Conservation (phyloP, 2,888 invertebrate genomes). For the Diploptera punctata region DNA sequence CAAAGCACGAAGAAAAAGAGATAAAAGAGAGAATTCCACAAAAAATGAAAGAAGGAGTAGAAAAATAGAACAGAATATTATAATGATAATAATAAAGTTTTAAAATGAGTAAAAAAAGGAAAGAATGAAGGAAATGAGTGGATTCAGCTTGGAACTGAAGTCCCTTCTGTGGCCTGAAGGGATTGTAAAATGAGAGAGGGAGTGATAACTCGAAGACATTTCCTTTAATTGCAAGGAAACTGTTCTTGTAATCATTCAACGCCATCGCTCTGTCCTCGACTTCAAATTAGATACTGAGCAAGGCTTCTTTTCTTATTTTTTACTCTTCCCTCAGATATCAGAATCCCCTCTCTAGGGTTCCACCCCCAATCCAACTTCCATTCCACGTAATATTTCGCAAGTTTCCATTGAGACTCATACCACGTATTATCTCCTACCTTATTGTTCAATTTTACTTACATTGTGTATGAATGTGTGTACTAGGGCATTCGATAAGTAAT, state of each 20-base stretch:
- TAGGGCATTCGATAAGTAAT: too few relatives aligned
- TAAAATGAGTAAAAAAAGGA: too few relatives aligned
- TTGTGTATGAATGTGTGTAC: too few relatives aligned
- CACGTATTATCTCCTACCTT: too few relatives aligned
- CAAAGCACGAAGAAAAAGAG: constrained; percentile 4
- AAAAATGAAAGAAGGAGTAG: background rate
- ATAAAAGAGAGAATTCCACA: too few relatives aligned
- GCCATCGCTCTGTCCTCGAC: constrained; percentile 3
- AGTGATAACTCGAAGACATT: constrained; percentile 30
- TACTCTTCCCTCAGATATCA: constrained; percentile 4
- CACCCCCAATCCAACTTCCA: background rate
- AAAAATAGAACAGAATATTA: constrained; percentile 20
- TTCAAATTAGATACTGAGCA: constrained; percentile 12
- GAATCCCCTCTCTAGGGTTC: background rate
- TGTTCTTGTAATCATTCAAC: constrained; percentile 29
- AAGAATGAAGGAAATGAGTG: constrained; percentile 9
- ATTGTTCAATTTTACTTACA: too few relatives aligned
- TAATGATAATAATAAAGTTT: constrained; percentile 29
- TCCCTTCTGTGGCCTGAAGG: background rate
- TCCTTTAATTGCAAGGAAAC: constrained; percentile 31
- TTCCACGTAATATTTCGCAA: background rate
- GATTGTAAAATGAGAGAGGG: background rate
- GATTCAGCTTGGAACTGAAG: background rate
- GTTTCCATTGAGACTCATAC: background rate
- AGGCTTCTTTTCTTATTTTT: background rate